Conservation (phyloP, 2,113 vertebrate genomes). For the Glareola pratincola region DNA sequence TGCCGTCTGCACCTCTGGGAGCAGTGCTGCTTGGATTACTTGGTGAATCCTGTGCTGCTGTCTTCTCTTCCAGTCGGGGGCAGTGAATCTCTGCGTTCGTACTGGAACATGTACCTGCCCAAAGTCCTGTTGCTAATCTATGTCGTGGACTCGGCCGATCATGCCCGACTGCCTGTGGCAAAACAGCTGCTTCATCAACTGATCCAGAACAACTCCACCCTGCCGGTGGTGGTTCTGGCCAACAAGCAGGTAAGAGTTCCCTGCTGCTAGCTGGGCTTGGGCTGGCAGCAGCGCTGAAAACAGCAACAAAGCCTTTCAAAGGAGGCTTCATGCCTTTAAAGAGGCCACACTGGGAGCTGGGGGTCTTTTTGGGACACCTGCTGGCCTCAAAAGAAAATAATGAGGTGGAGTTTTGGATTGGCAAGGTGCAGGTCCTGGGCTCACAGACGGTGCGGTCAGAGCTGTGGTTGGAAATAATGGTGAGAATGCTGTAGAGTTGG, state of each 20-base stretch:
- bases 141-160: slow-evolving; percentile 87
- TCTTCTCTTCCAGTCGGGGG: slow-evolving; percentile 84
- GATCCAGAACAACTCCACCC: slow-evolving; percentile 71
- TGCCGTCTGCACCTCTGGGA: not conserved
- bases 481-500: not conserved
- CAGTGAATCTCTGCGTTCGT: slow-evolving; percentile 80
- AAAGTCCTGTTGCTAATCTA: slow-evolving; percentile 85
- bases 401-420: not conserved
- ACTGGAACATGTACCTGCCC: slow-evolving; percentile 85
- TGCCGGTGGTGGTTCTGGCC: slow-evolving; percentile 90
- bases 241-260: slow-evolving; percentile 90
- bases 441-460: not conserved
- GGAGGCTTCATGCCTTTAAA: not conserved
- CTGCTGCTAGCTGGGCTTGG: not conserved
- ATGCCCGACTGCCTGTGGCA: slow-evolving; percentile 80
- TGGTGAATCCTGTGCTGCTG: not conserved
- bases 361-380: not conserved
- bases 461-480: not conserved
- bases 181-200: slow-evolving; percentile 85
- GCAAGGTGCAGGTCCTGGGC: not conserved
- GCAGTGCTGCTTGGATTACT: not conserved
- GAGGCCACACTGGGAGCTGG: not conserved
- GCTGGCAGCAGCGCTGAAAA: not conserved
- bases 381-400: not conserved
- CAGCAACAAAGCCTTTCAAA: not conserved